A percentile compares a stretch with the other conserved stretches of the same genome.
These are phyloP conservation scores for Alca torda DNA, from an alignment of 2,797 vertebrate species.

Conservation along the genomic window DNA sequence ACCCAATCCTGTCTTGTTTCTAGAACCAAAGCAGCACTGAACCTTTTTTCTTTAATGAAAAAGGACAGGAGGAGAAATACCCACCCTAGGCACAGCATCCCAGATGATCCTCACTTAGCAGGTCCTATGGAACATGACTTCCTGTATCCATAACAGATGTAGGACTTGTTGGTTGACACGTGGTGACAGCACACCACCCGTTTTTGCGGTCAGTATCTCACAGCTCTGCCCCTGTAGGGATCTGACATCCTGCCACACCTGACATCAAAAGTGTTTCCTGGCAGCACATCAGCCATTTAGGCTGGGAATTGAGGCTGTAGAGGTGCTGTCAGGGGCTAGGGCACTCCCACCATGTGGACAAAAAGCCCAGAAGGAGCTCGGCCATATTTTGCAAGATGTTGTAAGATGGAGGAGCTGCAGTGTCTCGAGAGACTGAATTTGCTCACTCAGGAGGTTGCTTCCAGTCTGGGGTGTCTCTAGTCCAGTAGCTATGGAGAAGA, in stretches of 20 bases:
- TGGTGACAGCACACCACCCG: accelerated
- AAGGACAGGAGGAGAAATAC: neutral
- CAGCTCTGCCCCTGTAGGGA: neutral
- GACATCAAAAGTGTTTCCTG: neutral
- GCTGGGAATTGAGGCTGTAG: neutral
- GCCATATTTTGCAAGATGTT: neutral
- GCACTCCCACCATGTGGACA: neutral
- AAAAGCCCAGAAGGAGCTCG: neutral
- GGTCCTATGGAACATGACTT: neutral
- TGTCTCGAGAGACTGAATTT: neutral
- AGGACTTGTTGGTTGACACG: neutral
- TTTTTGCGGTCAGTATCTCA: neutral
- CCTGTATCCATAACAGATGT: neutral
- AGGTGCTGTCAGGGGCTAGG: neutral
- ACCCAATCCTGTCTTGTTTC: neutral
- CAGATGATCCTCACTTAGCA: neutral
- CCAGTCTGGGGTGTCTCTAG: neutral
- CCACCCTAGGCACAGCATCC: neutral
- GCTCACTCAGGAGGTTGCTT: neutral
- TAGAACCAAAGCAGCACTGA: neutral
- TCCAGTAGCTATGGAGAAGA: neutral
- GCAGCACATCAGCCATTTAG: neutral
- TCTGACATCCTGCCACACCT: neutral
- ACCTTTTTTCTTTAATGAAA: neutral
- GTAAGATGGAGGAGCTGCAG: neutral